Evolutionary conservation across 2,888 invertebrate species (phyloP), one percentile per base, ranked within the genome.

Genomic region (Thecocarcelia acutangulata): DNA sequence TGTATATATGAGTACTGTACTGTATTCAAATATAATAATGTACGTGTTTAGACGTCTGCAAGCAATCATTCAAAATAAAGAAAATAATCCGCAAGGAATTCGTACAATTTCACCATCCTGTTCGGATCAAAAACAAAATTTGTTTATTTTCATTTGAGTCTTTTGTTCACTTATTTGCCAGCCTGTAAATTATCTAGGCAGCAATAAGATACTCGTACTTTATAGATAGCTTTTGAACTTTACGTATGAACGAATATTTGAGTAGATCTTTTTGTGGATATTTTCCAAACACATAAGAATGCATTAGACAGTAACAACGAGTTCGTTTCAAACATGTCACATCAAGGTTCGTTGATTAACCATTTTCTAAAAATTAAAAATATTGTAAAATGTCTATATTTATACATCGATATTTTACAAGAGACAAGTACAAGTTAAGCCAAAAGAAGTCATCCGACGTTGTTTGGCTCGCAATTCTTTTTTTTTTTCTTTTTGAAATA

Each of bases 321-420:
- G 28, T 48, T 48, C 40, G 50, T 52, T 24, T 50, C 15, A 74
- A 81, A 77, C 28, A 63, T 69, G 73, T 77, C 64, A 81, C 74
- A 69, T 77, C 56, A 74, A 81, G 33, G 73, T 69, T 64, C 37
- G 50, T 74, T 63, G 72, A 81, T 74, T 77, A 77, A 74, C 69
- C 63, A 69, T 79, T 68, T 79, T 63, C 56, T 40, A 50, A 56
- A 61, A 63, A 40, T 61, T 73, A 46, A 68, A 46, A 28, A 24
- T 79, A 69, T 58, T 59, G 66, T 58, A 24, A 2, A 24, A n/a
- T n/a, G n/a, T n/a, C n/a, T n/a, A n/a, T n/a, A n/a, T n/a, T n/a
- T n/a, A n/a, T n/a, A n/a, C n/a, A n/a, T n/a, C n/a, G n/a, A n/a
- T n/a, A n/a, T n/a, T n/a, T n/a, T n/a, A n/a, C n/a, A n/a, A n/a